These are phyloP conservation scores for Limenitis camilla DNA, from an alignment of 2,888 invertebrate species.

Conservation along the genomic window DNA sequence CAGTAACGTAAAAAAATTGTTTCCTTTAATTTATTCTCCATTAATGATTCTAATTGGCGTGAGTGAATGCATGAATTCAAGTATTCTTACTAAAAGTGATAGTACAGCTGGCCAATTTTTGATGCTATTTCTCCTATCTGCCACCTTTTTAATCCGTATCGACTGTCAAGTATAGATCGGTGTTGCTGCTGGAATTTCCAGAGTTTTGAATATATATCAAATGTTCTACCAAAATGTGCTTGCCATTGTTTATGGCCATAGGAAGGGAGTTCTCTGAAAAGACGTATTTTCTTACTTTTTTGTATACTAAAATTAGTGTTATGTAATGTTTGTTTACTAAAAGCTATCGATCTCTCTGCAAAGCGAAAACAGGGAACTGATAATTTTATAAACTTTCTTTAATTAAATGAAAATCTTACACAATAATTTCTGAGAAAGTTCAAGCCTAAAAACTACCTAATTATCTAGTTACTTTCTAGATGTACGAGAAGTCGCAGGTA, in stretches of 20 bases:
- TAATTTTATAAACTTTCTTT: too few relatives aligned
- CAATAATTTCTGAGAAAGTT: too few relatives aligned
- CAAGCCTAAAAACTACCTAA: too few relatives aligned
- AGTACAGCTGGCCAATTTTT: slow-evolving; percentile 98
- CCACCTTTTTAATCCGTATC: slow-evolving; percentile 97
- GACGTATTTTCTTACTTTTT: background rate
- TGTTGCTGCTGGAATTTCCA: slow-evolving; percentile 99
- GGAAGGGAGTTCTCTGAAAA: slow-evolving; percentile 92
- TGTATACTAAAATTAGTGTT: background rate
- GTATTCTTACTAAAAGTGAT: slow-evolving; percentile 93
- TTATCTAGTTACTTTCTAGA: too few relatives aligned
- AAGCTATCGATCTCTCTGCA: background rate
- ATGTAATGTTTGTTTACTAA: background rate
- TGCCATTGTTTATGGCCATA: slow-evolving; percentile 99
- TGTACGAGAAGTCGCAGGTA: too few relatives aligned
- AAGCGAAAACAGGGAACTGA: too few relatives aligned
- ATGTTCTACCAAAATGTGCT: slow-evolving; percentile 95
- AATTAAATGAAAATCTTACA: too few relatives aligned
- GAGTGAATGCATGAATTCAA: background rate
- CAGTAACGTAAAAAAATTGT: too few relatives aligned
- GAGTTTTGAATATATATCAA: slow-evolving; percentile 96
- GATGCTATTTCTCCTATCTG: slow-evolving; percentile 99
- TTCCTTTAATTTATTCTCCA: too few relatives aligned
- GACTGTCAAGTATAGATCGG: slow-evolving; percentile 89
- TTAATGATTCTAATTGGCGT: too few relatives aligned